Conservation (phyloP, 1,140 invertebrate species). For the Drosophila nasuta region DNA sequence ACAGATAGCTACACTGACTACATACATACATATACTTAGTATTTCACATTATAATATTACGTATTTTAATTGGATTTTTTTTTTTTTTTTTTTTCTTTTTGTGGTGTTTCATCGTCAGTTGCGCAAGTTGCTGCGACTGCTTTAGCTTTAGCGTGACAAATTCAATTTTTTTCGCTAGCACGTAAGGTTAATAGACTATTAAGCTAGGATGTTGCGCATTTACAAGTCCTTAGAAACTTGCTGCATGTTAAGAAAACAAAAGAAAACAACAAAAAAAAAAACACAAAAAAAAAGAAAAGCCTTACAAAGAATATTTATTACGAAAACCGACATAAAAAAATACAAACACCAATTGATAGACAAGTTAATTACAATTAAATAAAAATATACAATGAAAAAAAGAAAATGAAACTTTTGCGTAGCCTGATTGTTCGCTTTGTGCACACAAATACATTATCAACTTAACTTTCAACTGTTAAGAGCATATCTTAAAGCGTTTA, state of each 20-base stretch:
- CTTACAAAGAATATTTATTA: constrained; percentile 59
- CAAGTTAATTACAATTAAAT: constrained; percentile 6
- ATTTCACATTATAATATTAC: constrained; percentile 29
- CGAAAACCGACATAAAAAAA: constrained; percentile 20
- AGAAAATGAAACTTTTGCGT: constrained; percentile 16
- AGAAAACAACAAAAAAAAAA: constrained; percentile 18
- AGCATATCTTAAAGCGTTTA: constrained; percentile 24
- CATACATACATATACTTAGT: constrained; percentile 29
- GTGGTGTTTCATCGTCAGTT: constrained; percentile 16
- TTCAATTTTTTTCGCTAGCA: constrained; percentile 44
- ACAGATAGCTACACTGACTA: background rate
- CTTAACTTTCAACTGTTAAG: constrained; percentile 1
- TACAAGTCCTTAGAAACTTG: constrained; percentile 34
- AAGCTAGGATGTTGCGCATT: constrained; percentile 40
- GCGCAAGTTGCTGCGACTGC: constrained; percentile 2
- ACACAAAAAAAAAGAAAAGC: constrained; percentile 18
- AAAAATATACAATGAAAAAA: constrained; percentile 3
- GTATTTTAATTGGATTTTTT: constrained; percentile 6
- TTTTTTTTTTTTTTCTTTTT: constrained; percentile 20
- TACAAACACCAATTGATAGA: constrained; percentile 26
- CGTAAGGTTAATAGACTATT: constrained; percentile 35
- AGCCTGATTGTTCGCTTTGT: constrained; percentile 23
- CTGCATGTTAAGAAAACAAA: constrained; percentile 30
- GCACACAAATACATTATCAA: background rate
- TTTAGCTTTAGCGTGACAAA: constrained; percentile 36